Base-by-base conservation (phyloP, 2,888 invertebrate species). In the Augochlorella aurata region DNA sequence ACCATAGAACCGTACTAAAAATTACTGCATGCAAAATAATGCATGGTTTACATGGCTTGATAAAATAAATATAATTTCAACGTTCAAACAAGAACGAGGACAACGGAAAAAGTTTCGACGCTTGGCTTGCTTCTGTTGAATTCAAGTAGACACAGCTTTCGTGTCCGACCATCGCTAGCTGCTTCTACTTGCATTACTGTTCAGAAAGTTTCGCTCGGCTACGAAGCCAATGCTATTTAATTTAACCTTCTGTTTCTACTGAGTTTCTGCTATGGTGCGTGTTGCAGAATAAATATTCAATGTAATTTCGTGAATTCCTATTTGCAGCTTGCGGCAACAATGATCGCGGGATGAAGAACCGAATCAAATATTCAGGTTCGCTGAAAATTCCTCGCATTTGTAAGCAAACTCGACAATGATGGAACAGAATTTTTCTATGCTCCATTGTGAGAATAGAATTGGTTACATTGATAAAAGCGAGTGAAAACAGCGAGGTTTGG, bases 1-100 rank as follows among this genome's bases (percentile, higher is more conserved):
- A 54, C 21, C 49, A 45, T 44, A 67, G 38, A 79, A 77, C 58
- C 47, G 24, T 29, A 58, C 47, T 2, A 24, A n/a, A 44, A 66
- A 52, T 74, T 44, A 16, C 18, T 52, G n/a, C 12, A 45, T 45
- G 9, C 14, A 16, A 63, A 63, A 63, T 49, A 73, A 50, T n/a
- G 12, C 16, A 65, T n/a, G 65, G n/a, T 65, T 29, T 3, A n/a
- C 18, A 54, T 12, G 21, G 21, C 54, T 54, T 12, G n/a, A 21
- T 1, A 21, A 54, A 21, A 24, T 24, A 24, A 24, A n/a, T 0
- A 58, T 10, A 58, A 24, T 58, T 24, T 61, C 0, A 16, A 16
- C 61, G 24, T 61, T 16, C 14, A 61, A 61, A 52, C 8, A n/a
- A 9, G n/a, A 52, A 18, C 16, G 8, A 9, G n/a, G n/a, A 18